These are phyloP conservation scores for Phalacrocorax pelagicus DNA, from an alignment of 2,113 vertebrate species.

Conservation along the genomic window DNA sequence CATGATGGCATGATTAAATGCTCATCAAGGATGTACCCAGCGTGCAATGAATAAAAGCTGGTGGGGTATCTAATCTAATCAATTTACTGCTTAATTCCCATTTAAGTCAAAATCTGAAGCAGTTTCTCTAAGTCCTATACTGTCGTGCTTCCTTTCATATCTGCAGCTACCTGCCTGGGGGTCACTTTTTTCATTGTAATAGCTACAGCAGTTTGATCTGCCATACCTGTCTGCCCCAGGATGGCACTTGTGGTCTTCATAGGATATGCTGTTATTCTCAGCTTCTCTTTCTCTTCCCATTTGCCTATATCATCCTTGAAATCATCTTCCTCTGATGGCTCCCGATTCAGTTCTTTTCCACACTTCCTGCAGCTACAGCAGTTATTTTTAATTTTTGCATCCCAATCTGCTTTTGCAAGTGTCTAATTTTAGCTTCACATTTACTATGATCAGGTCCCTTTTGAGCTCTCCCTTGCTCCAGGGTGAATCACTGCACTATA, in stretches of 20 bases:
- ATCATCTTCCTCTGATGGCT: conserved; percentile 6
- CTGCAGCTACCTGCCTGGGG: not conserved
- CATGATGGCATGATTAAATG: not conserved
- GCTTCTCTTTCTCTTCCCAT: conserved; percentile 13
- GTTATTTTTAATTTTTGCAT: conserved; percentile 62
- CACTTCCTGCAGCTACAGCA: conserved; percentile 19
- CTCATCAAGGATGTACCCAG: not conserved
- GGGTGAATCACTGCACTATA: conserved; percentile 26
- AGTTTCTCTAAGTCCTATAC: not conserved
- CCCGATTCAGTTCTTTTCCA: not conserved
- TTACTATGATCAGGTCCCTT: conserved; percentile 44
- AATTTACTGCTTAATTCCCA: not conserved
- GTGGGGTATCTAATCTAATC: not conserved
- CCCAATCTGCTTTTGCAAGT: conserved; percentile 38
- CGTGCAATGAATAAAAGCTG: not conserved
- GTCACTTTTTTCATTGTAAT: not conserved
- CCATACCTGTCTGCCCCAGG: not conserved
- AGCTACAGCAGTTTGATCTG: not conserved
- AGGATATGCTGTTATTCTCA: not conserved
- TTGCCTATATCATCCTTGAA: not conserved
- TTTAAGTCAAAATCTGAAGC: not conserved
- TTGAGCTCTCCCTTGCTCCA: conserved; percentile 51
- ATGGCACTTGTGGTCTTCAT: not conserved
- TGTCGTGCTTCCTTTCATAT: not conserved
- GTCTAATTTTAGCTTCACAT: conserved; percentile 52